Evolutionary conservation across 2,888 invertebrate species (phyloP), one percentile per base, ranked within the genome.

Genomic region (Koerneria pararmatus): DNA sequence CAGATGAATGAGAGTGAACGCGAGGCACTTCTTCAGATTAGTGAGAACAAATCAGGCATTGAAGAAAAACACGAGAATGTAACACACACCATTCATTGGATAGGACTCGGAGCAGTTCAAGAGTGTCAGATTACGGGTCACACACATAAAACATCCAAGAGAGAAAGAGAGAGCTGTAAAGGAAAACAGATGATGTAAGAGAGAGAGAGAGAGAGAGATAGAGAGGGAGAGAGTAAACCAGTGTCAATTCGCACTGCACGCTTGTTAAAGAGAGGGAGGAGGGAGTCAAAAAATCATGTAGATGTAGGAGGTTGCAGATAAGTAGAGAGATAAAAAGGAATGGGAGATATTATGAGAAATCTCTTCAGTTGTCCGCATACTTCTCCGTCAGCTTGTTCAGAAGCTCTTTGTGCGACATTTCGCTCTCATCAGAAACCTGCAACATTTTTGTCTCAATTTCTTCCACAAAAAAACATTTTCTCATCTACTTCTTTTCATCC

Each of bases 381-480:
- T 82, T 83, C 67, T 82, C 80, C 51, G 69, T 74, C 60, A 83
- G 72, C 70, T 80, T 80, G 73, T 69, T 72, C 56, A 83, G 72
- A 63, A 83, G 69, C 65, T 83, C 83, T 69, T 72, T 75, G 75
- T 83, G 83, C 29, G 78, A 71, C 74, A 83, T 78, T 69, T 83
- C 83, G 6, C 80, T 74, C 70, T 83, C 83, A 68, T 83, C 83
- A 15, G 82, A 82, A 31, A 80, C 75, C 75, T 79, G 71, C n/a
- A 78, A 69, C 34, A 46, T 58, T 37, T n/a, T n/a, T 27, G 19
- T 24, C 41, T 49, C 41, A 62, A 27, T 15, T n/a, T 34, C 31
- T 27, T 29, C 22, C 5, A 11, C 27, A 1, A 2, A 54, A 22
- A 5, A 19, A 31, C 6, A 8, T 41, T 41, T 41, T 41, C 8